Base-by-base conservation (phyloP, 2,888 invertebrate species). In the Pollenia griseotomentosa region DNA sequence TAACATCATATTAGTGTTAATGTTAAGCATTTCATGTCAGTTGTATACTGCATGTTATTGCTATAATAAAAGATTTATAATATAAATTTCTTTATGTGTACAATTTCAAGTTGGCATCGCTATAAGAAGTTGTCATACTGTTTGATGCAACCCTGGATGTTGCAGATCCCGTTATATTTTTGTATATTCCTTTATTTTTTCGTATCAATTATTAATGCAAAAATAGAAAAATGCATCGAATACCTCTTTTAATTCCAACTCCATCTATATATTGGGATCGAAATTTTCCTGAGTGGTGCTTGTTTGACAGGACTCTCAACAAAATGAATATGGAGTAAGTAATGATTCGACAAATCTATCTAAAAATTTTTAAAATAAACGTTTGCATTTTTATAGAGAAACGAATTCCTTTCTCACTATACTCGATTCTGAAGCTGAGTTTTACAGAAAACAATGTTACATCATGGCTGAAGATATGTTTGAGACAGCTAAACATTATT, bases 271-370 rank as follows among this genome's bases (percentile, higher is more conserved):
- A 33, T 12, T 89, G 89, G 88, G 70, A 88, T 9, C 66, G 87
- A 0, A 81, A 57, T 66, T 8, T 73, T 10, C 83, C 87, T 0
- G 88, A 89, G 23, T 79, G 74, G 33, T 19, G 44, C 33, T 73
- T 89, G 2, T 88, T 89, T 61, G 87, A 88, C 55, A 65, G 57
- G 10, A 88, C 89, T 12, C 68, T 89, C 0, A 88, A 88, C 44
- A 66, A 57, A 14, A 7, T 16, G 2, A 89, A 89, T 74, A 71
- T 88, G 5, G 70, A 83, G 89, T 89, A 85, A 80, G 88, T 66
- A 33, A 33, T 16, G 12, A 19, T 44, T 23, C 6, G 19, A 59
- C 33, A 33, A 33, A 33, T 33, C 33, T 33, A 33, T 33, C 33
- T 6, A 33, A 33, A 0, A 23, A 23, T 33, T 33, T 33, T 33